Conservation (phyloP, 2,888 invertebrate genomes). For the Lepas anatifera region DNA sequence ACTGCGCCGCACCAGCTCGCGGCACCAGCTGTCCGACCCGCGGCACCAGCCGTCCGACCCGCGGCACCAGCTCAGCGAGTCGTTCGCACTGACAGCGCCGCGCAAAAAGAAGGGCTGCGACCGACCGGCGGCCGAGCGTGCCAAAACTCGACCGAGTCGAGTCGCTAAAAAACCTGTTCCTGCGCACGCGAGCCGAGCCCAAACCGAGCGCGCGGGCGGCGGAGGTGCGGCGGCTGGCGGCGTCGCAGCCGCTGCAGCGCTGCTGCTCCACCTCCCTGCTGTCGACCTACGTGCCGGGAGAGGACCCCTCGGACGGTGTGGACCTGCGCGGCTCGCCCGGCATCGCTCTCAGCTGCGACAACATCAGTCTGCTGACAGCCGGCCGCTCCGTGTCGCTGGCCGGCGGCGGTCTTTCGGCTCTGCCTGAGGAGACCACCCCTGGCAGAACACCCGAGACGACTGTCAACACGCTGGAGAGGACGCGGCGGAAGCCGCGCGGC, state of each 20-base stretch:
- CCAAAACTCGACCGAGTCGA: background rate
- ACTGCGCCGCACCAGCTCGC: slow-evolving; percentile 50
- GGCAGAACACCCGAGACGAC: background rate
- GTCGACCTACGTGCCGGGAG: slow-evolving; percentile 58
- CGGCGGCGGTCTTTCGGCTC: background rate
- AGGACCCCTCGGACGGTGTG: slow-evolving; percentile 66
- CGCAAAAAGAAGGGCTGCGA: background rate
- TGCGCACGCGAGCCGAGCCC: background rate
- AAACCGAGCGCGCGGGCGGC: slow-evolving; percentile 39
- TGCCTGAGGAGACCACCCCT: background rate
- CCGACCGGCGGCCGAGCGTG: background rate
- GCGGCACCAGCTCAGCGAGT: background rate
- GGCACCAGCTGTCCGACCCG: slow-evolving; percentile 38
- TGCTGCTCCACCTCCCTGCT: slow-evolving; percentile 65
- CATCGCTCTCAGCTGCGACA: background rate
- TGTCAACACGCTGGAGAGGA: background rate
- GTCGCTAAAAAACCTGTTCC: background rate
- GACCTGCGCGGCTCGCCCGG: slow-evolving; percentile 33
- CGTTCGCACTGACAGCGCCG: background rate
- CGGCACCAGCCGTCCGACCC: too few relatives aligned
- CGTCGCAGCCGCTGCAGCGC: slow-evolving; percentile 43
- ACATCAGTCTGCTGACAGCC: background rate
- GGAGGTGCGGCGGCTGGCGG: slow-evolving; percentile 38
- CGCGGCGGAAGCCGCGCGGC: background rate
- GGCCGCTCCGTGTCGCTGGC: background rate